phyloP scores from a whole-genome alignment of 2,888 invertebrate genomes.

The Luffia ferchaultella region DNA sequence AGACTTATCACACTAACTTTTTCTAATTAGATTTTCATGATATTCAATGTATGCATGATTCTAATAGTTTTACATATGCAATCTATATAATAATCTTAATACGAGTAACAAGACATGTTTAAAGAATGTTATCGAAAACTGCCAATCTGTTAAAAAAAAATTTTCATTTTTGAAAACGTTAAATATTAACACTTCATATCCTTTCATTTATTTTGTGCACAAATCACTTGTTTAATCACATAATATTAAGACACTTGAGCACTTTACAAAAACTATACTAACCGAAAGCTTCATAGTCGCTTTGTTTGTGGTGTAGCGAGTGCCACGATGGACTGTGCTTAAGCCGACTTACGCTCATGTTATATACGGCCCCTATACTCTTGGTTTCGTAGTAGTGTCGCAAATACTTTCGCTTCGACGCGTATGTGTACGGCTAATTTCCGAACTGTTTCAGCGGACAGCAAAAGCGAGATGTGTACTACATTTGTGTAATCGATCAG shows the following conservation, averaged over 20 bases:
- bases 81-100: too few species aligned
- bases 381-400: constrained; percentile 45
- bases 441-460: constrained; percentile 2
- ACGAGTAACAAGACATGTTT: too few species aligned
- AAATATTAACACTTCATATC: too few species aligned
- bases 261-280: constrained; percentile 25
- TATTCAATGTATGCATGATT: too few species aligned
- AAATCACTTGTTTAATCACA: too few species aligned
- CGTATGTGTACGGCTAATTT: constrained; percentile 27
- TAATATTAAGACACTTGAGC: too few species aligned
- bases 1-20: constrained; percentile 2
- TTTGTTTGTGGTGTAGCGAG: constrained; percentile 54
- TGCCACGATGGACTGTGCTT: constrained; percentile 49
- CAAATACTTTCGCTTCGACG: constrained; percentile 51
- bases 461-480: neutral
- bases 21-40: too few species aligned
- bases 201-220: too few species aligned
- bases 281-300: constrained; percentile 62
- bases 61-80: too few species aligned
- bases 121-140: too few species aligned
- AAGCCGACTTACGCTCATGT: constrained; percentile 24
- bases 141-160: too few species aligned
- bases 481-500: neutral
- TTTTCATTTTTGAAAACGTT: too few species aligned
- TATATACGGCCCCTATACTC: constrained; percentile 44